A percentile compares a stretch with the other conserved stretches of the same genome.
phyloP scores from a whole-genome alignment of 2,888 invertebrate genomes.

The Ceraclea dissimilis region DNA sequence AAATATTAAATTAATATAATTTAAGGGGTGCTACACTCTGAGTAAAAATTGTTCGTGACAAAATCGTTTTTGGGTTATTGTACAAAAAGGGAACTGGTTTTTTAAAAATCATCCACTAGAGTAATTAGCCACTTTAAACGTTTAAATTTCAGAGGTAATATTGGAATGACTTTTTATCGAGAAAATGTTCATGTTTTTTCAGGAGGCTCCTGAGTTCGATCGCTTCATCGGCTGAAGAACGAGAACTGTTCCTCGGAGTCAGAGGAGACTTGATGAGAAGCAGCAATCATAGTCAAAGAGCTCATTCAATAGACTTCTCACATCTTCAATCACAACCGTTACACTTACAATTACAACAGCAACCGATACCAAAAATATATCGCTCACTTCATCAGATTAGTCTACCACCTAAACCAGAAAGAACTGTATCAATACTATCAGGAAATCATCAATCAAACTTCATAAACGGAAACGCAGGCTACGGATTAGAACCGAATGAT shows the following conservation, averaged over 20 bases:
- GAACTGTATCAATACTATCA: constrained; percentile 30
- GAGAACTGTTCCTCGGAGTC: constrained; percentile 28
- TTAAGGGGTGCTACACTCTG: no score
- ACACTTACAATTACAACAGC: constrained; percentile 25
- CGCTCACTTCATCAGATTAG: constrained; percentile 28
- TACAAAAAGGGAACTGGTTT: no score
- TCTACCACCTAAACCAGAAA: constrained; percentile 4
- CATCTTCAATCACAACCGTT: constrained; percentile 25
- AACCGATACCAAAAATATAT: constrained; percentile 31
- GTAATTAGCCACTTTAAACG: no score
- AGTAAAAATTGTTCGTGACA: no score
- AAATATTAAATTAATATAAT: no score
- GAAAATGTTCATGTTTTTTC: constrained; percentile 25
- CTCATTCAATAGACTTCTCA: constrained; percentile 35
- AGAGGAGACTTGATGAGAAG: constrained; percentile 19
- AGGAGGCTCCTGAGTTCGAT: constrained; percentile 58
- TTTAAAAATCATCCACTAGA: no score
- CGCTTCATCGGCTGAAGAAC: constrained; percentile 55
- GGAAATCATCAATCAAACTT: constrained; percentile 31
- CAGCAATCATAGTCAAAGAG: constrained; percentile 30
- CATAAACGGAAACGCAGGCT: constrained; percentile 40
- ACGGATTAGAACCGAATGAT: constrained; percentile 35
- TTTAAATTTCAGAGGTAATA: no score
- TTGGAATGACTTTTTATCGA: no score
- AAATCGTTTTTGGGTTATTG: no score